Base-by-base conservation (phyloP, 2,113 vertebrate species). In the Phyllopteryx taeniolatus region DNA sequence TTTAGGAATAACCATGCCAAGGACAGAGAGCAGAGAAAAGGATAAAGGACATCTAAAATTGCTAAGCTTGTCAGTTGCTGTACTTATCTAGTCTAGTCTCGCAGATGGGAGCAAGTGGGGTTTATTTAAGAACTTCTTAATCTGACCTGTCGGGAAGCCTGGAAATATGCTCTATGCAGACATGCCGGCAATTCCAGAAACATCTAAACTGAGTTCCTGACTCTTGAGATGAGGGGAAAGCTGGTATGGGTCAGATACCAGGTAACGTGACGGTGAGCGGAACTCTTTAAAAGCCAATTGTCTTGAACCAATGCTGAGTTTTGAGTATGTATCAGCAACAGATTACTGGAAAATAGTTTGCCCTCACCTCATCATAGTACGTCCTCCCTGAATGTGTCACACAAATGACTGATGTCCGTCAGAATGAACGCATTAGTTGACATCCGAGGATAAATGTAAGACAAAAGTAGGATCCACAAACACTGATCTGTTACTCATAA, bases 131-230 rank as follows among this genome's bases (percentile, higher is more conserved):
- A 12, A 75, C 59, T 35, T 61, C 15, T 61, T 17, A 61, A 54
- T 71, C 63, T 76, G 73, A 81, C 79, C 83, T 72, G 71, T 74
- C 35, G 47, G 73, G 67, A 53, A 67, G 53, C 69, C 69, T 75
- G 66, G 61, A 71, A 75, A 76, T 72, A 57, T 71, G 61, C 62
- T 64, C 20, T 43, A 44, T 43, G 35, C 20, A 43, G 12, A 31
- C 1, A 51, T 13, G 14, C 15, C 4, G 59, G 10, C 8, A 14
- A 65, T 44, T 22, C 62, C 42, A 22, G 39, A 44, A 65, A 65
- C 33, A 60, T 60, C 57, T 15, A 22, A 63, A 35, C 31, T 17
- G 59, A 62, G 39, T 64, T 63, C n/a, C 1, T 63, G 57, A 62
- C 27, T 2, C 43, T 20, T n/a, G 10, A 13, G 43, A 46, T 22